Evolutionary conservation across 1,140 invertebrate genomes (phyloP).

Genomic region (Acarapis woodi): DNA sequence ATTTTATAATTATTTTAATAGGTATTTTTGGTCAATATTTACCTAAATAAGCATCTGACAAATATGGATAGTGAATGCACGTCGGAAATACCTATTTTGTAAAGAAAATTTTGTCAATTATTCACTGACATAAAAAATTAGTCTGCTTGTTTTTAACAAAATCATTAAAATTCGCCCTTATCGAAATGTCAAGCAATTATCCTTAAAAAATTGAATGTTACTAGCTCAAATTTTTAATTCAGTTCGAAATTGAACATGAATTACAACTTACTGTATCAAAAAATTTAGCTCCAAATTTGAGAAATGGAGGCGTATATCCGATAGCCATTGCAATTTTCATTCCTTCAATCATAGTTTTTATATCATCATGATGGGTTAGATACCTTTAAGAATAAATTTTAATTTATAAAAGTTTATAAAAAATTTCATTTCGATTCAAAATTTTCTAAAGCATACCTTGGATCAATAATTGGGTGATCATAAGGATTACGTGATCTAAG

Average conservation of each 20-base stretch:
- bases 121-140: too few species aligned
- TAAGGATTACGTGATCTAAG: constrained; percentile 26
- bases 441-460: too few species aligned
- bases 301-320: constrained; percentile 22
- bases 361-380: constrained; percentile 26
- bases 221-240: too few species aligned
- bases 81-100: constrained; percentile 40
- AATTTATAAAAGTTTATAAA: too few species aligned
- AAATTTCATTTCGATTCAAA: too few species aligned
- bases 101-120: constrained; percentile 37
- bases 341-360: constrained; percentile 6
- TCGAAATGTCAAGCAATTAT: neutral
- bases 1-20: too few species aligned
- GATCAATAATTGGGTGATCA: constrained; percentile 39
- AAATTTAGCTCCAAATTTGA: constrained; percentile 35
- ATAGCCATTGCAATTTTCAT: constrained; percentile 14
- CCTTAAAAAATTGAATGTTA: too few species aligned
- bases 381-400: too few species aligned
- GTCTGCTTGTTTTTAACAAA: neutral
- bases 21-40: too few species aligned
- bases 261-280: too few species aligned
- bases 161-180: neutral
- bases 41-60: constrained; percentile 22
- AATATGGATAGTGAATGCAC: constrained; percentile 37
- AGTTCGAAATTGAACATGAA: too few species aligned